phyloP scores from a whole-genome alignment of 2,888 invertebrate genomes.

The Anticlea derivata region DNA sequence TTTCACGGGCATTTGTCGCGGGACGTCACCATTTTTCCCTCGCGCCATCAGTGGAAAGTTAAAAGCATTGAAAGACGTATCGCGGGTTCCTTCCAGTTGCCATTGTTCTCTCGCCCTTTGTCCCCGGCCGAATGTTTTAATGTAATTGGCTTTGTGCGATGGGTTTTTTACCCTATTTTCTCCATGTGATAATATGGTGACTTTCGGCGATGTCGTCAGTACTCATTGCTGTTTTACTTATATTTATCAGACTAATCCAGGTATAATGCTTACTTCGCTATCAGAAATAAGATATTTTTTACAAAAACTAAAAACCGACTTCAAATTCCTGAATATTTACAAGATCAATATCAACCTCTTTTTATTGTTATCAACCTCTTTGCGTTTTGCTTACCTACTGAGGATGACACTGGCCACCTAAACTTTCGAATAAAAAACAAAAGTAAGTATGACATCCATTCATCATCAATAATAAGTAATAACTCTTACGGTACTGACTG shows the following conservation, averaged over 20 bases:
- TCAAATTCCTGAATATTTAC: too few species aligned
- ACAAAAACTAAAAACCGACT: too few species aligned
- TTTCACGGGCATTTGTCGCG: constrained; percentile 78
- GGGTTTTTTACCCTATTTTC: constrained; percentile 62
- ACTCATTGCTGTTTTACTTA: constrained; percentile 30
- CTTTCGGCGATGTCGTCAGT: constrained; percentile 41
- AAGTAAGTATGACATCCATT: too few species aligned
- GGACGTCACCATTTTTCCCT: constrained; percentile 80
- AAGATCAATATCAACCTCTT: too few species aligned
- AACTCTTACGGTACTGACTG: too few species aligned
- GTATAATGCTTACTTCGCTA: neutral
- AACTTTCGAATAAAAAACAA: too few species aligned
- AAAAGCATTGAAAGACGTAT: constrained; percentile 84
- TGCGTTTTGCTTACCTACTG: too few species aligned
- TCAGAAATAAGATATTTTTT: too few species aligned
- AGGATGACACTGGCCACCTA: too few species aligned
- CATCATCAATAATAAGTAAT: too few species aligned
- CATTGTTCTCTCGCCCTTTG: constrained; percentile 81
- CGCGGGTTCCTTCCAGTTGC: constrained; percentile 74
- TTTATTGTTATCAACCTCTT: too few species aligned
- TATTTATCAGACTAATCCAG: constrained; percentile 1
- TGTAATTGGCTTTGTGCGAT: constrained; percentile 82
- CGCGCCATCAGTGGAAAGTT: constrained; percentile 80
- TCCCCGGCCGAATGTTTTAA: constrained; percentile 81
- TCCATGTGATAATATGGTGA: constrained; percentile 42